A percentile compares a stretch with the other conserved stretches of the same genome.
Conservation (phyloP, 2,113 vertebrate species). For the Austrofundulus limnaeus region DNA sequence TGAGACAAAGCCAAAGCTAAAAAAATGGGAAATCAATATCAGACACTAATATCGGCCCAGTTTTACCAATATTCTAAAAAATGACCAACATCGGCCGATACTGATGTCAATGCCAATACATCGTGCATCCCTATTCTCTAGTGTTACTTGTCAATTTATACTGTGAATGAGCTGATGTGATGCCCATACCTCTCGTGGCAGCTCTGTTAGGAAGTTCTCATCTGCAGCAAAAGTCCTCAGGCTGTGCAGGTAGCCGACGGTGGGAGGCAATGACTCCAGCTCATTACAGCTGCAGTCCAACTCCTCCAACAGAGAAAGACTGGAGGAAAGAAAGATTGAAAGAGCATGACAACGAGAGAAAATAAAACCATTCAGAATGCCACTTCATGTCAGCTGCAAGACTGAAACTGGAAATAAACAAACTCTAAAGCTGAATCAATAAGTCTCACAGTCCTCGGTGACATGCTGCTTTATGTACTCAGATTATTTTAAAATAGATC, state of each 20-base stretch:
- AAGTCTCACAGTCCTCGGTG: neutral
- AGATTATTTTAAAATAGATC: neutral
- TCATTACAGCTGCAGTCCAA: conserved; percentile 99
- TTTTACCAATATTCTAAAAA: too few species aligned
- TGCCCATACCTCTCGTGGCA: conserved; percentile 89
- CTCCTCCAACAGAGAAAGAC: conserved; percentile 95
- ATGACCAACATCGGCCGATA: too few species aligned
- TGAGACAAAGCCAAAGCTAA: too few species aligned
- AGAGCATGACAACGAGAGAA: conserved; percentile 20
- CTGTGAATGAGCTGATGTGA: neutral
- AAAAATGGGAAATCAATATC: too few species aligned
- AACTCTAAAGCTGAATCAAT: conserved; percentile 3
- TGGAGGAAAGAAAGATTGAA: conserved; percentile 66
- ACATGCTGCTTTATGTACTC: neutral
- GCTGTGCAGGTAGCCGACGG: conserved; percentile 93
- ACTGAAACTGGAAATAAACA: conserved; percentile 27
- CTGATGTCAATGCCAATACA: too few species aligned
- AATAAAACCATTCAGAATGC: conserved; percentile 16
- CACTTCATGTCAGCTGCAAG: conserved; percentile 11
- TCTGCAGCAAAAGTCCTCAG: conserved; percentile 94
- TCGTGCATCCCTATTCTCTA: too few species aligned
- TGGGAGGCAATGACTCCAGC: conserved; percentile 90
- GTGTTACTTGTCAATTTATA: neutral
- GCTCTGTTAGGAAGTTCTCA: conserved; percentile 94
- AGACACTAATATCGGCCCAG: too few species aligned